These are phyloP conservation scores for Fistularia commersonii DNA, from an alignment of 2,797 vertebrate species.

Conservation along the genomic window DNA sequence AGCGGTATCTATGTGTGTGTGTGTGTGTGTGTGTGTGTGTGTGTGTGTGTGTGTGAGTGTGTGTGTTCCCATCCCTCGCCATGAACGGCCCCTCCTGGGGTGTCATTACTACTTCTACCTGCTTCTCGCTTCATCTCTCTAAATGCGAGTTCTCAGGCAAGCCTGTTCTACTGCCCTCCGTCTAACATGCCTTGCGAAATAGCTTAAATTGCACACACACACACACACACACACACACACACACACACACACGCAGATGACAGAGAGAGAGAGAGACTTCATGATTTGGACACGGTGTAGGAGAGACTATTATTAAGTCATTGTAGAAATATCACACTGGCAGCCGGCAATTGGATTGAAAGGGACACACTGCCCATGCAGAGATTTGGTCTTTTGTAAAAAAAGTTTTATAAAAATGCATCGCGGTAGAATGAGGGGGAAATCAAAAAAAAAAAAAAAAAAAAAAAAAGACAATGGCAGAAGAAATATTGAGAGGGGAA, in stretches of 20 bases:
- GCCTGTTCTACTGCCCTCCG: slow-evolving; percentile 31
- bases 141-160: slow-evolving; percentile 30
- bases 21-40: slow-evolving; percentile 6
- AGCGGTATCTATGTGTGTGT: slow-evolving; percentile 40
- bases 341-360: background rate
- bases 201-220: slow-evolving; percentile 17
- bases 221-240: slow-evolving; percentile 1
- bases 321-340: background rate
- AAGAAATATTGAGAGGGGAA: slow-evolving; percentile 11
- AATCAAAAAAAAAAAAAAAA: background rate
- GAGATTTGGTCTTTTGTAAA: too few species aligned
- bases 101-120: slow-evolving; percentile 58
- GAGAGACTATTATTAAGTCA: background rate
- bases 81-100: slow-evolving; percentile 29
- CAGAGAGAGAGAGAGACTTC: slow-evolving; percentile 1
- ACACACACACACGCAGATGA: slow-evolving; percentile 2
- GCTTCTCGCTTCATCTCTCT: slow-evolving; percentile 35
- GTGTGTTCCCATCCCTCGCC: background rate
- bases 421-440: background rate
- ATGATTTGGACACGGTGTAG: background rate
- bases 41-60: background rate
- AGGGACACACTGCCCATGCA: background rate
- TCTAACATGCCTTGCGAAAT: slow-evolving; percentile 28
- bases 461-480: background rate
- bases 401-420: too few species aligned